Evolutionary conservation across 1,140 invertebrate species (phyloP), one percentile per base, ranked within the genome.

Genomic region (Drosophila malerkotliana): DNA sequence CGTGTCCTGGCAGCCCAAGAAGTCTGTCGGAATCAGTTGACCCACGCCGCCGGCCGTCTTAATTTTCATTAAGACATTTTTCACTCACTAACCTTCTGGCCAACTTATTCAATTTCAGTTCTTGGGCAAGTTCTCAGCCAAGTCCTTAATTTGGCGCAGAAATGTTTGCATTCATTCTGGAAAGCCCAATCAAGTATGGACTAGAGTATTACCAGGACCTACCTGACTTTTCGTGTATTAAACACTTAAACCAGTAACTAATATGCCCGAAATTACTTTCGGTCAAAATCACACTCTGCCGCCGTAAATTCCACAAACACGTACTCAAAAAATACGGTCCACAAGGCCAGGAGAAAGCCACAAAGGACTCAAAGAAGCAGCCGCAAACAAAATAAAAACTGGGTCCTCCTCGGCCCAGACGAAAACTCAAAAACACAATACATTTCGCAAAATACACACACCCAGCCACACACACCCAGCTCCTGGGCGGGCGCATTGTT

Each of bases 21-120:
- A 64, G 72, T 41, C 59, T 21, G 18, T 32, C 37, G 18, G 39
- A 74, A 73, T 74, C 72, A 63, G 72, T 73, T 74, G 56, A 59
- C 60, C 53, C 53, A 64, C 71, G 53, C 73, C 41, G 24, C 49
- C 52, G 72, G 64, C 72, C 59, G 71, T 48, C 45, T 39, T 74
- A 66, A 75, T 75, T 58, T 75, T 74, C 60, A 75, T 64, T 56
- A 75, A 57, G 60, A 74, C 51, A 73, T 73, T 55, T 73, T 66
- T 74, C 71, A 64, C 72, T 51, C 61, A 49, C 59, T 44, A 64
- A 44, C 59, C 69, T 54, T 26, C 59, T 60, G 32, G 49, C 18
- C 53, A 75, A 74, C 26, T 75, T 75, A 75, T 75, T 74, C 72
- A 75, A 75, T 75, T 75, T 75, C 49, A n/a, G 59, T 32, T 45